A percentile compares a stretch with the other conserved stretches of the same genome.
Conservation (phyloP, 1,140 invertebrate genomes). For the Spodoptera frugiperda region DNA sequence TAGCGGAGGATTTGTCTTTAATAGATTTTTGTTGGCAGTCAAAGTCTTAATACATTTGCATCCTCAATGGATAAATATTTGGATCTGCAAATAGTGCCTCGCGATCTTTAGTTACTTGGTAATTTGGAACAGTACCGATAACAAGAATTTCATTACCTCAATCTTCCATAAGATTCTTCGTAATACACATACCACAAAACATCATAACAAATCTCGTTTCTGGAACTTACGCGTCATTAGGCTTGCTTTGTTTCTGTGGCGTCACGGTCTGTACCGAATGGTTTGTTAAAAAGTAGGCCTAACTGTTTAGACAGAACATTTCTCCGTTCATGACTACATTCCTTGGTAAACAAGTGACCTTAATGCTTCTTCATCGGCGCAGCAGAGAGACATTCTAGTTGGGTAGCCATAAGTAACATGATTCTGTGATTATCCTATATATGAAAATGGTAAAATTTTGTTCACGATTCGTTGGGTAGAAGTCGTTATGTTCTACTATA, state of each 20-base stretch:
- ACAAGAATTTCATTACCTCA: too few relatives aligned
- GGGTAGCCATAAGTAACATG: slow-evolving; percentile 23
- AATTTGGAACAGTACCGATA: too few relatives aligned
- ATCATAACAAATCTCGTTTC: neutral
- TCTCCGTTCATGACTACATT: slow-evolving; percentile 66
- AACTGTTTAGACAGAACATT: slow-evolving; percentile 70
- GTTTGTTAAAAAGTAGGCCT: slow-evolving; percentile 75
- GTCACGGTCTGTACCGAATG: slow-evolving; percentile 65
- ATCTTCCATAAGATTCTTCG: too few relatives aligned
- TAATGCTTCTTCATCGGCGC: slow-evolving; percentile 57
- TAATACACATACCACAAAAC: neutral
- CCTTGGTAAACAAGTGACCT: slow-evolving; percentile 61
- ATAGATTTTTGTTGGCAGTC: too few relatives aligned
- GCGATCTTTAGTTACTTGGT: too few relatives aligned
- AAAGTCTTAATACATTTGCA: too few relatives aligned
- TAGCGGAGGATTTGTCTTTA: too few relatives aligned
- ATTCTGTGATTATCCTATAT: slow-evolving; percentile 14
- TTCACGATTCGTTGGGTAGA: neutral
- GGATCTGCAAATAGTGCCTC: too few relatives aligned
- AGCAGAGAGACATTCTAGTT: slow-evolving; percentile 31
- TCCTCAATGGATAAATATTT: too few relatives aligned
- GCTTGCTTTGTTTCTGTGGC: slow-evolving; percentile 46
- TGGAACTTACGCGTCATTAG: slow-evolving; percentile 51
- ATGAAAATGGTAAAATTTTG: neutral
- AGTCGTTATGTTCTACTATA: neutral